phyloP scores from a whole-genome alignment of 2,113 vertebrate genomes.

The Malurus melanocephalus region DNA sequence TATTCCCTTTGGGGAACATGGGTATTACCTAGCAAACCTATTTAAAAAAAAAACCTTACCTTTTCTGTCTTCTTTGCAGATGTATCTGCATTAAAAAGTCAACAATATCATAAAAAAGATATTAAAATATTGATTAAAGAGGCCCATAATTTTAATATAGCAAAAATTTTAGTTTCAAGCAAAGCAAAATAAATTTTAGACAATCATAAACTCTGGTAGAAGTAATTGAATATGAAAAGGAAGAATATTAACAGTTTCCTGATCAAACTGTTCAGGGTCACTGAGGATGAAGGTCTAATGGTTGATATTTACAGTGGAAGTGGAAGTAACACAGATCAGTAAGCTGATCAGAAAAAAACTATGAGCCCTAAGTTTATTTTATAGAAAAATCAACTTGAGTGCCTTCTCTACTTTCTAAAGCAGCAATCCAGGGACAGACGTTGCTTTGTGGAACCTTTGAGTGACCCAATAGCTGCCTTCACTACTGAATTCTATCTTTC shows the following conservation, averaged over 20 bases:
- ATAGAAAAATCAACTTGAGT: background rate
- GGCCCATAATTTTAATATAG: background rate
- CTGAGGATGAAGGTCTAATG: background rate
- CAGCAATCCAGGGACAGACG: background rate
- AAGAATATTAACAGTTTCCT: background rate
- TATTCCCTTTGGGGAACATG: background rate
- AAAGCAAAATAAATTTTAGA: background rate
- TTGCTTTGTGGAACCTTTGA: background rate
- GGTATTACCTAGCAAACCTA: background rate
- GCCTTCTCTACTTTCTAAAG: background rate
- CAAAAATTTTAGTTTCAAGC: background rate
- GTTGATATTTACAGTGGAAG: background rate
- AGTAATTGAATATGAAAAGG: background rate
- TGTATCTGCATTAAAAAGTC: background rate
- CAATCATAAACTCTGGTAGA: rapidly evolving
- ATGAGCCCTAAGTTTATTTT: background rate
- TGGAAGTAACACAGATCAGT: background rate
- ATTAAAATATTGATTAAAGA: background rate
- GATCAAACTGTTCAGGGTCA: background rate
- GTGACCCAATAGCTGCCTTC: background rate
- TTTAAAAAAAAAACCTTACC: background rate
- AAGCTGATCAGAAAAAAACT: background rate
- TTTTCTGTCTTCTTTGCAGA: background rate
- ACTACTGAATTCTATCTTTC: background rate
- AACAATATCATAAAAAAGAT: background rate